Evolutionary conservation across 2,888 invertebrate species (phyloP).

Genomic region (Boloria euphrosyne): DNA sequence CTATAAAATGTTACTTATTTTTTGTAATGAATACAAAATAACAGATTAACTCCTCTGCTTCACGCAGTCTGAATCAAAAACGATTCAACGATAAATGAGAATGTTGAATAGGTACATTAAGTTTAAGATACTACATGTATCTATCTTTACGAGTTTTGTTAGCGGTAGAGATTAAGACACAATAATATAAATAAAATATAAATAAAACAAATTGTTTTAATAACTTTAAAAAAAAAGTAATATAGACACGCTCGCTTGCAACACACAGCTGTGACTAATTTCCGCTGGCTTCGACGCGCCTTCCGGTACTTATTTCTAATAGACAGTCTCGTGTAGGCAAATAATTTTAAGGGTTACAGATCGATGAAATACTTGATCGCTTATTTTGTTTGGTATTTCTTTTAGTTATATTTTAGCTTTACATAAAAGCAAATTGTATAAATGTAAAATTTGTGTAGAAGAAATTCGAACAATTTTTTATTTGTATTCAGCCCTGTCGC

Average conservation of each 20-base stretch:
- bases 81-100: too few relatives aligned
- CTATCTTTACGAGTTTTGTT: too few relatives aligned
- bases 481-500: too few relatives aligned
- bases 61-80: background rate
- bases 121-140: background rate
- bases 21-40: slow-evolving; percentile 18
- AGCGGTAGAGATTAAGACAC: background rate
- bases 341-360: slow-evolving; percentile 7
- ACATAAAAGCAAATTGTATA: too few relatives aligned
- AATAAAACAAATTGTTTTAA: slow-evolving; percentile 4
- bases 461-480: too few relatives aligned
- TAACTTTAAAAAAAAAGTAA: slow-evolving; percentile 9
- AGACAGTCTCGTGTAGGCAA: slow-evolving; percentile 20
- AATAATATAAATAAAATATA: background rate
- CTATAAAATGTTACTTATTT: slow-evolving; percentile 18
- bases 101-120: background rate
- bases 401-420: too few relatives aligned
- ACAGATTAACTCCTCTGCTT: slow-evolving; percentile 13
- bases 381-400: background rate
- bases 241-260: background rate
- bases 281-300: slow-evolving; percentile 25
- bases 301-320: slow-evolving; percentile 28
- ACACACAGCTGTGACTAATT: slow-evolving; percentile 26
- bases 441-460: too few relatives aligned
- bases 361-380: background rate